Conservation (phyloP, 2,113 vertebrate genomes). For the Peromyscus maniculatus region DNA sequence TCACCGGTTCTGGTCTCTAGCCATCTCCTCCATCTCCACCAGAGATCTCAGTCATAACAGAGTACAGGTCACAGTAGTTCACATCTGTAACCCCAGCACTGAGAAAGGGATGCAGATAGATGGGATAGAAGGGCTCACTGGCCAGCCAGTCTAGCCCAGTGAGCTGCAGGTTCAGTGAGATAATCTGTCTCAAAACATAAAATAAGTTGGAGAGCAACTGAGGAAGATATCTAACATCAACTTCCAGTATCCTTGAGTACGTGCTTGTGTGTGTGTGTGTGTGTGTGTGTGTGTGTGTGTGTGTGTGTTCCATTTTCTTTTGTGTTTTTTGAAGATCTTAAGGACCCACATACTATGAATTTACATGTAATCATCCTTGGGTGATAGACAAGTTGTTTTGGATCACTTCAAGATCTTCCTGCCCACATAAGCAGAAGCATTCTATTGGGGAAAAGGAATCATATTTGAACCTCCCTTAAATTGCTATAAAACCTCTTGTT, state of each 20-base stretch:
- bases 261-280: background rate
- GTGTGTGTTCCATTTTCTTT: background rate
- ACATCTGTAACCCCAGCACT: background rate
- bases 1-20: background rate
- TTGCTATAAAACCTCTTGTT: conserved; percentile 27
- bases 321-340: background rate
- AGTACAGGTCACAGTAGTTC: background rate
- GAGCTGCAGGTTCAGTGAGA: background rate
- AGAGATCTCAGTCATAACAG: background rate
- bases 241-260: background rate
- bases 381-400: background rate
- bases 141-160: background rate
- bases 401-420: conserved; percentile 46
- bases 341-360: background rate
- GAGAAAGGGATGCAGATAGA: too few species aligned
- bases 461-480: conserved; percentile 30
- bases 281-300: background rate
- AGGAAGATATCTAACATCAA: background rate
- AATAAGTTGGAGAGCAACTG: too few species aligned
- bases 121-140: background rate
- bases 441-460: conserved; percentile 3
- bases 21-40: background rate
- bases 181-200: background rate
- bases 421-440: conserved; percentile 18
- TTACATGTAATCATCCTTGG: conserved; percentile 7